Base-by-base conservation (phyloP, 2,888 invertebrate species). In the Andrena trimmerana region DNA sequence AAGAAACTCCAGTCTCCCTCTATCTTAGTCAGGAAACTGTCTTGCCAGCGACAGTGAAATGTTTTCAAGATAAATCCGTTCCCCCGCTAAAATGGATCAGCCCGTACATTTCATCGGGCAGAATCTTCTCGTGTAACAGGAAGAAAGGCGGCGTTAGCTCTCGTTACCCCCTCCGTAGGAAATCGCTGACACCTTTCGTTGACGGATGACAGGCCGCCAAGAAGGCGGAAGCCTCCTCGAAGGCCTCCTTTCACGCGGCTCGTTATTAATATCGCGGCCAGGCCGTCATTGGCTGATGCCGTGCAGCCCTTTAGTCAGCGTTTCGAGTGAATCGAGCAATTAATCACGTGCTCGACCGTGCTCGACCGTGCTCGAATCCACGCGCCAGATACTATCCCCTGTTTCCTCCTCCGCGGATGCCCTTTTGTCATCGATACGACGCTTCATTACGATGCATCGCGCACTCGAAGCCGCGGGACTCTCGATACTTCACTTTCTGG, bases 251-350 rank as follows among this genome's bases (percentile, higher is more conserved):
- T 59, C 50, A 42, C 50, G 33, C 31, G 29, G 50, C 48, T 62
- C 71, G 80, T 81, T 80, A 81, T 81, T 74, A 74, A 81, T 80
- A 66, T 67, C 65, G 70, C 8, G 20, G 67, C 27, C 33, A n/a
- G 0, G 50, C 20, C 67, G 57, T 69, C 63, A 65, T 73, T 31
- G 82, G 75, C 33, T 72, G 74, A 78, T 67, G 69, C 50, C 24
- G 29, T 20, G 52, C 50, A 59, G 29, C 71, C 74, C 76, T 86
- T 86, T 86, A 88, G 88, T 89, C 89, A 89, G 89, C 88, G 81
- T 84, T 88, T 89, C 86, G 73, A 69, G 68, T 24, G 77, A 86
- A 84, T 84, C 88, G 86, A 75, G 87, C 86, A 80, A 88, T 88
- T 88, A 88, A 88, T 88, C 88, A 88, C 85, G 83, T 85, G 81